These are phyloP conservation scores for Glyptemys insculpta DNA, from an alignment of 2,797 vertebrate genomes.

Conservation along the genomic window DNA sequence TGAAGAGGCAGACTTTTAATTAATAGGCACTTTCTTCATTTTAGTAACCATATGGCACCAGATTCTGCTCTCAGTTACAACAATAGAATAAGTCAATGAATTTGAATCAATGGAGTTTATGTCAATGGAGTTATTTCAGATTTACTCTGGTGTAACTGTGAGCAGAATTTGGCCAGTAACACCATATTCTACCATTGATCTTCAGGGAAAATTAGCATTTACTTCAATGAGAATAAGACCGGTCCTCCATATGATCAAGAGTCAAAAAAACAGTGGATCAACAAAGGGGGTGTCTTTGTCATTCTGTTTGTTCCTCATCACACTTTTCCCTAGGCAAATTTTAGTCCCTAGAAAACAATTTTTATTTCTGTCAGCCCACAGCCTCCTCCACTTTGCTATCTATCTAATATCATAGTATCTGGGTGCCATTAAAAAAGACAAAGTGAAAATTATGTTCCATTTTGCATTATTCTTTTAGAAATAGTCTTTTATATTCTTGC, in stretches of 20 bases:
- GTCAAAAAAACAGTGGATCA: not conserved
- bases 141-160: not conserved
- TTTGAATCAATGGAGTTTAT: not conserved
- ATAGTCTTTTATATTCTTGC: not conserved
- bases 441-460: not conserved
- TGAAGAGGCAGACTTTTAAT: not conserved
- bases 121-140: not conserved
- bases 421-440: not conserved
- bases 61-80: not conserved
- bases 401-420: not conserved
- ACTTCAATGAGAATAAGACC: not conserved
- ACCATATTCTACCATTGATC: not conserved
- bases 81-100: not conserved
- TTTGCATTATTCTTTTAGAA: not conserved
- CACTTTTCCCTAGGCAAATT: not conserved
- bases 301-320: not conserved
- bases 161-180: not conserved
- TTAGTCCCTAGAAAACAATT: not conserved
- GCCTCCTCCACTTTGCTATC: fast-evolving
- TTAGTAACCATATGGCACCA: not conserved
- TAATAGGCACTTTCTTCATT: not conserved
- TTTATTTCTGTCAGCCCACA: not conserved
- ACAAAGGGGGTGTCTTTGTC: fast-evolving
- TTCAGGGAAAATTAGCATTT: no score
- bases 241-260: not conserved